These are phyloP conservation scores for Chrysaora quinquecirrha DNA, from an alignment of 30 jellyfish, hydroid and myxozoan species.

Conservation along the genomic window DNA sequence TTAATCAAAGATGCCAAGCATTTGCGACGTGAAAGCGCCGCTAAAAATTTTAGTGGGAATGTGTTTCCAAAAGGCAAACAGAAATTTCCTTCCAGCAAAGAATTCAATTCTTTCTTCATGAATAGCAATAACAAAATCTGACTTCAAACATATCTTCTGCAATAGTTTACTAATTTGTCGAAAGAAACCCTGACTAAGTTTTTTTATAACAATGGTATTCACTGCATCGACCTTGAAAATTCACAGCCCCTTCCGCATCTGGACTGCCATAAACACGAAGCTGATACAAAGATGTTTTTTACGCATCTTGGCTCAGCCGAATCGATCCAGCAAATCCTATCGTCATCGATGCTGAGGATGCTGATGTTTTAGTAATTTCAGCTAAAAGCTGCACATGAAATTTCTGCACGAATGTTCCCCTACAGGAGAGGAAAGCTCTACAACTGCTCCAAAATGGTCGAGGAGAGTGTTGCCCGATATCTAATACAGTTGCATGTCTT, in stretches of 20 bases:
- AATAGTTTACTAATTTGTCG: neutral
- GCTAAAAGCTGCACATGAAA: neutral
- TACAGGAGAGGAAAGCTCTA: neutral
- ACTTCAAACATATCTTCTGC: conserved; percentile 22
- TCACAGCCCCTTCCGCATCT: neutral
- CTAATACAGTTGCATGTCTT: neutral
- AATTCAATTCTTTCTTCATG: conserved; percentile 3
- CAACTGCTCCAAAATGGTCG: neutral
- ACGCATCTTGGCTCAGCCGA: too few relatives aligned
- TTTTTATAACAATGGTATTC: neutral
- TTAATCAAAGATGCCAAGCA: neutral
- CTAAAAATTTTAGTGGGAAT: neutral
- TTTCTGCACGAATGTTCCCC: neutral
- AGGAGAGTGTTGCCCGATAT: neutral
- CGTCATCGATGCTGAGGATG: conserved; percentile 6
- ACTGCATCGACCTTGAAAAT: neutral
- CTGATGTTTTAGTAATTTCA: neutral
- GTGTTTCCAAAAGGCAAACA: neutral
- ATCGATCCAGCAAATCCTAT: neutral
- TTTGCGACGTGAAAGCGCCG: neutral
- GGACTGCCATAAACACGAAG: conserved; percentile 14
- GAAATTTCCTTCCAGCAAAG: neutral
- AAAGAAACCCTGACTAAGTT: neutral
- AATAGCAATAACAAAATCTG: conserved; percentile 8
- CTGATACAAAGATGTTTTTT: neutral